Evolutionary conservation across 2,888 invertebrate genomes (phyloP), one percentile per base, ranked within the genome.

Genomic region (Cepaea hortensis): DNA sequence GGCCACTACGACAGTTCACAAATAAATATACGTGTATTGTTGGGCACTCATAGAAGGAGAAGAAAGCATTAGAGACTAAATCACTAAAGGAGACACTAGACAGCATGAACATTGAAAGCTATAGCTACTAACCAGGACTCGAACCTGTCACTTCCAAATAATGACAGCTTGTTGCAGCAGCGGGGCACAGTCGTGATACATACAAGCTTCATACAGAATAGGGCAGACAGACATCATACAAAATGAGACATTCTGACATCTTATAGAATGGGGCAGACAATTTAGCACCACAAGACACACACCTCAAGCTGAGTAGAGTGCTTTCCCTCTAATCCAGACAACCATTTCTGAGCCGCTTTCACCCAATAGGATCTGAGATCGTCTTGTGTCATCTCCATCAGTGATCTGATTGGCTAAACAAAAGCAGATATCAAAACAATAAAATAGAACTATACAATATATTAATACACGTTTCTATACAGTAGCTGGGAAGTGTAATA

Each of bases 321-420:
- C 15, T 88, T 85, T 23, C 87, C 87, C 23, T 82, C 81, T 6
- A 89, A 65, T 1, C 89, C 89, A 55, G 89, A 89, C 79, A 89
- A 50, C 89, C 89, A 89, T 73, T 88, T 89, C 86, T 89, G 89
- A 9, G 85, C 86, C 0, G 81, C 72, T 46, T 84, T 84, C 72
- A 89, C 82, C 87, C 88, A 89, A 48, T 86, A 84, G 9, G 89
- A 89, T 65, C 85, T 82, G 4, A 81, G 48, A 5, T 84, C 77
- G 18, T 85, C 79, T 15, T 82, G 72, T 18, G 88, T 88, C 75
- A 86, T 65, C 46, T 82, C 82, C 62, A 80, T 70, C 50, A 89
- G 65, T 4, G 81, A 65, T 35, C 86, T 73, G 55, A 88, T 85
- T 18, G 88, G 87, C 89, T 89, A 85, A 3, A 61, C n/a, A 68